These are phyloP conservation scores for Nudaria mundana DNA, from an alignment of 2,888 invertebrate species.

Conservation along the genomic window DNA sequence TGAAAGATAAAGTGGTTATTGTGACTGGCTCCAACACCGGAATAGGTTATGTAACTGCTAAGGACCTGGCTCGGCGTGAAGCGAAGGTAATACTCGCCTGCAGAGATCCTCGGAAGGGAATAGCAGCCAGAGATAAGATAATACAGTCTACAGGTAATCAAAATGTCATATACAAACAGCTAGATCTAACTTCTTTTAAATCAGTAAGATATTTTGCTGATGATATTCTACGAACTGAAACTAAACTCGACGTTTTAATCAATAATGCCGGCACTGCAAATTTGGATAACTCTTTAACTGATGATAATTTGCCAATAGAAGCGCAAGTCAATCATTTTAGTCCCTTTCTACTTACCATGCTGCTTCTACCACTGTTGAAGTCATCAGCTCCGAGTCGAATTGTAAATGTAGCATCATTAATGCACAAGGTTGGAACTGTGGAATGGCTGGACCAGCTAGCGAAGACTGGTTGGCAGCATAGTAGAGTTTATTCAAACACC, in stretches of 20 bases:
- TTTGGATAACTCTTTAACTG: conserved; percentile 83
- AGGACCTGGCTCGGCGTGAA: conserved; percentile 65
- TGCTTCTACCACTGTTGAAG: conserved; percentile 88
- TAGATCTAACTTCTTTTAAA: conserved; percentile 86
- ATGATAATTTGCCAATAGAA: conserved; percentile 90
- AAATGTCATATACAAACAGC: conserved; percentile 83
- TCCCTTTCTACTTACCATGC: conserved; percentile 92
- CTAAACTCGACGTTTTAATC: conserved; percentile 87
- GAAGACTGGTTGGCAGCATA: conserved; percentile 67
- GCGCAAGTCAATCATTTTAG: conserved; percentile 95
- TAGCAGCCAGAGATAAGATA: conserved; percentile 79
- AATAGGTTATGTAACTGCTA: conserved; percentile 54
- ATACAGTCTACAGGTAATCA: conserved; percentile 82
- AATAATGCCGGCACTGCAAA: conserved; percentile 92
- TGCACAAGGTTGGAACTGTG: conserved; percentile 84
- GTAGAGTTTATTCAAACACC: conserved; percentile 82
- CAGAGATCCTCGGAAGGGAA: conserved; percentile 52
- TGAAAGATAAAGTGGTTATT: conserved; percentile 50
- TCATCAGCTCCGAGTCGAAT: conserved; percentile 86
- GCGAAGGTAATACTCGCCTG: conserved; percentile 79
- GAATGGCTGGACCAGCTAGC: conserved; percentile 85
- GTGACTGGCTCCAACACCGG: conserved; percentile 57
- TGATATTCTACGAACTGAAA: conserved; percentile 85
- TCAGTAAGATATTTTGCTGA: conserved; percentile 89
- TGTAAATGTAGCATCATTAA: conserved; percentile 87